phyloP scores from a whole-genome alignment of 2,113 vertebrate genomes.

The Ailurus styani region DNA sequence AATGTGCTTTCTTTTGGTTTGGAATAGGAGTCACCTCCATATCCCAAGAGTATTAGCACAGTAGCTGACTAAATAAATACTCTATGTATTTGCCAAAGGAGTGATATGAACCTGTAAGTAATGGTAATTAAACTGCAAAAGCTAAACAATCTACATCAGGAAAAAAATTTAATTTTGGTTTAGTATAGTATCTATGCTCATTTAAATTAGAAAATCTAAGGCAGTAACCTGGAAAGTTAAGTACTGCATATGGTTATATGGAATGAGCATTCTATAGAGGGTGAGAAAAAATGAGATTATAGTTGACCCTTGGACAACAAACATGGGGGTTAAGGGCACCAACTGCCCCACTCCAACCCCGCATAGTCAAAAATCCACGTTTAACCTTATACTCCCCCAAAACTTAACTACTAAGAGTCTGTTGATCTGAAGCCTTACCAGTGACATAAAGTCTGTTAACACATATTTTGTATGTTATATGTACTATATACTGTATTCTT shows the following conservation, averaged over 20 bases:
- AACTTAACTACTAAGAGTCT: not conserved
- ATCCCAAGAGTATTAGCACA: not conserved
- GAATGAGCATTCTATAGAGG: not conserved
- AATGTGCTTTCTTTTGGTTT: not conserved
- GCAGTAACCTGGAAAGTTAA: not conserved
- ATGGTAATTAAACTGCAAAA: not conserved
- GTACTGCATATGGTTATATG: not conserved
- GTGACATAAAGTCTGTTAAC: not conserved
- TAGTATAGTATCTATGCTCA: not conserved
- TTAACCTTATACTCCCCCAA: not conserved
- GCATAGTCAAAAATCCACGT: not conserved
- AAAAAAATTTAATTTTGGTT: not conserved
- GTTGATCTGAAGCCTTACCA: not conserved
- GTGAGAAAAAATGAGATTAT: not conserved
- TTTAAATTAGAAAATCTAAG: slow-evolving; percentile 9
- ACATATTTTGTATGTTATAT: not conserved
- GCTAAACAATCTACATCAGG: not conserved
- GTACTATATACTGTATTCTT: not conserved
- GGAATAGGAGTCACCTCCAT: not conserved
- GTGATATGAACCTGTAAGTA: not conserved
- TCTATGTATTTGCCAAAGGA: not conserved
- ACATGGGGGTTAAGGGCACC: not conserved
- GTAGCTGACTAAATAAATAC: not conserved
- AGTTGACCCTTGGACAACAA: not conserved
- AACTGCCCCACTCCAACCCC: not conserved